phyloP scores from a whole-genome alignment of 2,797 vertebrate species.

The Iguana delicatissima region DNA sequence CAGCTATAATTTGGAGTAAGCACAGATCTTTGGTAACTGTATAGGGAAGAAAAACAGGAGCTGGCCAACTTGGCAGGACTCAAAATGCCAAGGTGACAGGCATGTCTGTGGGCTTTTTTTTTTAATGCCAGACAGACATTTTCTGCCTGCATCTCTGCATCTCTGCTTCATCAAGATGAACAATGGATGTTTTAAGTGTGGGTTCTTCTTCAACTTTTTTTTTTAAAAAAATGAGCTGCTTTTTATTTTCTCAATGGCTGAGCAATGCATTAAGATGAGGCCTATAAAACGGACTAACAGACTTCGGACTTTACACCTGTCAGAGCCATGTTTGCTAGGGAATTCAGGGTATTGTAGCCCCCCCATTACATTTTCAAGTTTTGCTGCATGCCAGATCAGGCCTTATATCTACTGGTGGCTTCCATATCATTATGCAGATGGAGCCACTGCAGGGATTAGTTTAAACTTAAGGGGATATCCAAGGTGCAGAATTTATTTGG shows the following conservation, averaged over 20 bases:
- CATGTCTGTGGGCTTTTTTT: not conserved
- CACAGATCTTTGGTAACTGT: not conserved
- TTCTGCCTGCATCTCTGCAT: not conserved
- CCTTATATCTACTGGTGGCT: no score
- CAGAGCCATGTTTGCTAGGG: no score
- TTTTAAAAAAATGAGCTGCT: no score
- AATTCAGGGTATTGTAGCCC: no score
- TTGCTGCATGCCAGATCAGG: no score
- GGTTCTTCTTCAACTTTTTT: not conserved
- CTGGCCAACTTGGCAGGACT: not conserved
- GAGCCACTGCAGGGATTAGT: no score
- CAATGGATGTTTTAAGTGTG: no score
- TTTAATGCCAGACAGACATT: not conserved
- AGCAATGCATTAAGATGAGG: not conserved
- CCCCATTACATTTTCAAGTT: no score
- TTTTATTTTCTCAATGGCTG: not conserved
- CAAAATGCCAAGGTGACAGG: slow-evolving; percentile 1
- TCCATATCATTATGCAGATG: no score
- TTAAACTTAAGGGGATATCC: no score
- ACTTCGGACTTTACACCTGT: not conserved
- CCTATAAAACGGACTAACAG: not conserved
- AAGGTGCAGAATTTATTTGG: no score
- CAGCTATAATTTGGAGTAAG: slow-evolving; percentile 1
- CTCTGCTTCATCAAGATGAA: not conserved
- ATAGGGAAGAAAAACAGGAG: not conserved